Base-by-base conservation (phyloP, 2,888 invertebrate genomes). In the Agonopterix alstromeriana region DNA sequence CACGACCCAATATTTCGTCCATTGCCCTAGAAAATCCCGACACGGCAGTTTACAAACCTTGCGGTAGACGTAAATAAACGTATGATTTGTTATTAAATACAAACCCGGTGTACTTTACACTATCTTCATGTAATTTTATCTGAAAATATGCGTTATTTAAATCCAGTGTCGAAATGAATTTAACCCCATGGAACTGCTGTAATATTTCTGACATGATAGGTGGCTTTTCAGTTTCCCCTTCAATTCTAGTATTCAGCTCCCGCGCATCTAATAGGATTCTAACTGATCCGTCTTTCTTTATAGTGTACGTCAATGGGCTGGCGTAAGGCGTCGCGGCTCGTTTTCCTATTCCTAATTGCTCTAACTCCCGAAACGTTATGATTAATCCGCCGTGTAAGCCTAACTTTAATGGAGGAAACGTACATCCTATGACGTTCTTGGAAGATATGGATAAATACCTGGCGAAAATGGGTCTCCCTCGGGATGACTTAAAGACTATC, bases 231-330 rank as follows among this genome's bases (percentile, higher is more conserved):
- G 60, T 53, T 47, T 73, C 68, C 0, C 60, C 51, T 14, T 63
- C 55, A 43, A 71, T 66, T 10, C 52, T 49, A 2, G 53, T 52
- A 53, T 73, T 73, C 1, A 71, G 40, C 43, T 51, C 55, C 8
- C 73, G 41, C 0, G 69, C 70, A 51, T 72, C 70, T 11, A 70
- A 48, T 50, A 70, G 66, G 14, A 72, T 54, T 4, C 72, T 51
- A 1, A 70, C 49, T 8, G 53, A 48, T 0, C 63, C 64, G 10
- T 43, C 64, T 42, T 60, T 67, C 48, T 70, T 73, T 35, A 53
- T 40, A 0, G 62, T 60, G 5, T 63, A 59, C 2, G 65, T 58
- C 11, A 70, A 45, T 0, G 69, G 72, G 43, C 68, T 70, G n/a
- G 63, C 57, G 51, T 43, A 35, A 7, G 43, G 43, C 5, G 43